Conservation (phyloP, 2,888 invertebrate genomes). For the Clusia tigrina region DNA sequence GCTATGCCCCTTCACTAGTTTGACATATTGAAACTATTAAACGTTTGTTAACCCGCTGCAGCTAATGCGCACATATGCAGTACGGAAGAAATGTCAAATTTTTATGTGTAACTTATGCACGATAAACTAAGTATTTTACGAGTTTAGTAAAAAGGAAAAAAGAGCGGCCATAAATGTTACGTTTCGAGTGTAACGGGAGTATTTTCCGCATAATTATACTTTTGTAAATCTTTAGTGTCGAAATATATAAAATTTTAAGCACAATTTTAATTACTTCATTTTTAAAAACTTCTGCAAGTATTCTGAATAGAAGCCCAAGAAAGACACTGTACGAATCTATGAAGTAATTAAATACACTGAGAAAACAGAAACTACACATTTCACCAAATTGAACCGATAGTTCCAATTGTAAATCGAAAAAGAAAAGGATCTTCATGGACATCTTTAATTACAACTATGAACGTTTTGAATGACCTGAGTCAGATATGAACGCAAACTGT, state of each 20-base stretch:
- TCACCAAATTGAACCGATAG: too few species aligned
- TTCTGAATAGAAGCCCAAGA: background rate
- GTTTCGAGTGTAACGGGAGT: background rate
- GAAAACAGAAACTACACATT: too few species aligned
- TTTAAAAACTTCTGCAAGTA: too few species aligned
- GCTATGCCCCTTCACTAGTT: conserved; percentile 2
- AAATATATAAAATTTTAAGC: conserved; percentile 1
- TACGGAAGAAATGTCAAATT: conserved; percentile 1
- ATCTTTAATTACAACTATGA: too few species aligned
- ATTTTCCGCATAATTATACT: background rate
- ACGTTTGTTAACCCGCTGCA: conserved; percentile 49
- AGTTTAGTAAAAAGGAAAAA: too few species aligned
- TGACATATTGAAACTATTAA: conserved; percentile 63
- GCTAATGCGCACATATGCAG: background rate
- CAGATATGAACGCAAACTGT: too few species aligned
- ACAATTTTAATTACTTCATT: conserved; percentile 2
- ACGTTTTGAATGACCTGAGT: too few species aligned
- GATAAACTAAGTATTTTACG: conserved; percentile 5
- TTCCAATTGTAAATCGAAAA: too few species aligned
- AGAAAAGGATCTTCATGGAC: too few species aligned
- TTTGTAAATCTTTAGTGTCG: background rate
- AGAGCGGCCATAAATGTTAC: background rate
- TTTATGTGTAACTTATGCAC: conserved; percentile 2
- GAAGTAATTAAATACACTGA: too few species aligned
- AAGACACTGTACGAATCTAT: too few species aligned